Evolutionary conservation across 2,888 invertebrate species (phyloP).

Genomic region (Eupithecia pulchellata): DNA sequence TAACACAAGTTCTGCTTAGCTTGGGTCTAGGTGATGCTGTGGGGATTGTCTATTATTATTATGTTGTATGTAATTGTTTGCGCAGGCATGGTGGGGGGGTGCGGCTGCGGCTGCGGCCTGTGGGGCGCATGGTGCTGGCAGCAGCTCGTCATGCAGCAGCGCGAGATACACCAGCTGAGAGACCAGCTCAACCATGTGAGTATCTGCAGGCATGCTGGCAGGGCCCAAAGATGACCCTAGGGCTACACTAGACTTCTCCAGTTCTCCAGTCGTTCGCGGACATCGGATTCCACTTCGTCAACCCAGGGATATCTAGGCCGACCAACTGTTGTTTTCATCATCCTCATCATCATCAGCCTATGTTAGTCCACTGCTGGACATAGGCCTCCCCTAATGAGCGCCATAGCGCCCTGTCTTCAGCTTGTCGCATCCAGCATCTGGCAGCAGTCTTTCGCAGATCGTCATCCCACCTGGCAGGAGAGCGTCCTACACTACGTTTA

Average conservation of each 20-base stretch:
- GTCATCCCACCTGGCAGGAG: too few species aligned
- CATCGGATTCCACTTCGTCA: not conserved
- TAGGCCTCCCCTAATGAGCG: too few species aligned
- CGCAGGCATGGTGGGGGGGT: conserved; percentile 73
- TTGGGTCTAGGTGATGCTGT: too few species aligned
- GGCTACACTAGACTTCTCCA: not conserved
- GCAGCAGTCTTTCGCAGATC: too few species aligned
- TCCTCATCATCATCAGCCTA: too few species aligned
- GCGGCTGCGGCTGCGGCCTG: conserved; percentile 72
- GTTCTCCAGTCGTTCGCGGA: not conserved
- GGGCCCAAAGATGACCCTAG: not conserved
- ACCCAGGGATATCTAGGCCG: not conserved
- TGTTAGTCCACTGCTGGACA: too few species aligned
- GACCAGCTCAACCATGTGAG: conserved; percentile 77
- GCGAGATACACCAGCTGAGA: conserved; percentile 87
- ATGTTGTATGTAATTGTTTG: not conserved
- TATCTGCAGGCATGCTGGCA: conserved; percentile 7
- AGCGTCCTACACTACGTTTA: too few species aligned
- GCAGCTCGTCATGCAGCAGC: conserved; percentile 85
- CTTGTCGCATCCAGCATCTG: too few species aligned
- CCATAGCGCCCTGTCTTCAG: too few species aligned
- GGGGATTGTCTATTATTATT: too few species aligned
- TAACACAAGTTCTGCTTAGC: too few species aligned
- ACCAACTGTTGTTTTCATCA: too few species aligned
- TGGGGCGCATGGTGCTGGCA: conserved; percentile 83